Conservation (phyloP, 2,797 vertebrate genomes). For the Protonibea diacanthus region DNA sequence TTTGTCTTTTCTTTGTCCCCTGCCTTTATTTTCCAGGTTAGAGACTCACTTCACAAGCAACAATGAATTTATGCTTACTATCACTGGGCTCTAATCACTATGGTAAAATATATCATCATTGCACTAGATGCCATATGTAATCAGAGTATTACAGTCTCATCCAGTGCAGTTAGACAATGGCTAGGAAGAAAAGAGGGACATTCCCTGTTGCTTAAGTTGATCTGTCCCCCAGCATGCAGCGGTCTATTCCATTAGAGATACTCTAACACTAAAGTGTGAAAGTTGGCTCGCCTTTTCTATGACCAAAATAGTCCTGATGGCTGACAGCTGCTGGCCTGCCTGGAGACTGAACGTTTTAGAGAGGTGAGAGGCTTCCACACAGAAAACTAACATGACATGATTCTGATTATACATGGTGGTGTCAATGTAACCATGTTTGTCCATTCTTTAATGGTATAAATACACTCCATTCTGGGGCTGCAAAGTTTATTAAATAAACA, state of each 20-base stretch:
- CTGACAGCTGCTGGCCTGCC: conserved; percentile 75
- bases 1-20: conserved; percentile 28
- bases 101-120: neutral
- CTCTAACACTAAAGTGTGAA: conserved; percentile 68
- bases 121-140: neutral
- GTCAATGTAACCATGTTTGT: neutral
- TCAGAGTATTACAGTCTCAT: neutral
- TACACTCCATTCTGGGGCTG: too few relatives aligned
- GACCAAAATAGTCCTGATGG: conserved; percentile 77
- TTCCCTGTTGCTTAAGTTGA: conserved; percentile 33
- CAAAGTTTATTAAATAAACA: neutral
- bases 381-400: neutral
- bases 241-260: conserved; percentile 52
- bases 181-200: conserved; percentile 13
- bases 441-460: neutral
- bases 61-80: neutral
- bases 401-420: neutral
- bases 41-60: neutral
- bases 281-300: conserved; percentile 66
- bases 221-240: conserved; percentile 29
- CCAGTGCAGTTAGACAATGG: neutral
- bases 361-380: neutral
- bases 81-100: neutral
- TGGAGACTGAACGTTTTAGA: conserved; percentile 34
- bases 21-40: neutral